Base-by-base conservation (phyloP, 2,888 invertebrate species). In the Epinotia nisella region DNA sequence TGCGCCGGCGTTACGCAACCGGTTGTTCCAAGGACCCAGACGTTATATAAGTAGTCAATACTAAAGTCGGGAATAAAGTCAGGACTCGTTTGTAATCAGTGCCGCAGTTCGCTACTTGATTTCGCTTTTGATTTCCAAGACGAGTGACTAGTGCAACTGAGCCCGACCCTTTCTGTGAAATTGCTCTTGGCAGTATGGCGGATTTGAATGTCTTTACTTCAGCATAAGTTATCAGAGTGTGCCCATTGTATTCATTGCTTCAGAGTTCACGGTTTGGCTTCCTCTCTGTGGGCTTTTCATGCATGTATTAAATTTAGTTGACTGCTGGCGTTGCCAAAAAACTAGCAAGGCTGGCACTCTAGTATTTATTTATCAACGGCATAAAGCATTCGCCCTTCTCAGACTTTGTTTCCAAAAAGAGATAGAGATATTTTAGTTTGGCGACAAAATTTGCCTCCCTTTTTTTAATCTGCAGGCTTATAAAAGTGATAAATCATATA, bases 31-130 rank as follows among this genome's bases (percentile, higher is more conserved):
- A 69, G 73, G 73, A 68, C 72, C 56, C 51, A 51, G 21, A 51
- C 61, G 56, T 72, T 73, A 68, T 51, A 68, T 73, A 68, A 66
- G 62, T 60, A 61, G 72, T 56, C 72, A 56, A 68, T 73, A 62
- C 72, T 62, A 62, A 56, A 56, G 7, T 64, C 41, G 49, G 73
- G 69, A 73, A 68, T 73, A 62, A 62, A 51, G 39, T 56, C 51
- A 66, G 66, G 51, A 73, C 68, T 68, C 61, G 62, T 53, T 71
- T 9, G 51, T 66, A 61, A 67, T 41, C 55, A 55, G 41, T 55
- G 66, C 53, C 60, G n/a, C 55, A 11, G 66, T 45, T 67, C 29
- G 45, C 62, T 64, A 56, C 21, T 67, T 21, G 9, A 45, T 67
- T 49, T 15, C 56, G n/a, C 53, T 60, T 53, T 24, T 39, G 41